Conservation (phyloP, 2,113 vertebrate species). For the Nycticebus coucang region DNA sequence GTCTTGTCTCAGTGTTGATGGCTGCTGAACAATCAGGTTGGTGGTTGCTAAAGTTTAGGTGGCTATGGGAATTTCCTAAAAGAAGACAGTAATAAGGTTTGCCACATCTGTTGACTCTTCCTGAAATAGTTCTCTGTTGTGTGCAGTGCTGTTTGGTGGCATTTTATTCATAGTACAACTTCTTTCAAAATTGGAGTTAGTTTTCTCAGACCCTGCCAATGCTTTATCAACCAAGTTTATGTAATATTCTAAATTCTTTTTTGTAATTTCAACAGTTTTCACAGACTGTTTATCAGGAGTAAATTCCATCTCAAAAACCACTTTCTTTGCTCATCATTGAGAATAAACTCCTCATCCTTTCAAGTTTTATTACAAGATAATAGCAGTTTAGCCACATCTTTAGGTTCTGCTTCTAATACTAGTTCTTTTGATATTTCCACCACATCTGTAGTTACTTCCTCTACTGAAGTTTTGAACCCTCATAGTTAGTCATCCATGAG, state of each 20-base stretch:
- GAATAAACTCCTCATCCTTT: background rate
- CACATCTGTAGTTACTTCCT: background rate
- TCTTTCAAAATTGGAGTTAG: background rate
- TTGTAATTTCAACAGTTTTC: too few relatives aligned
- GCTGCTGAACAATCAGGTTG: background rate
- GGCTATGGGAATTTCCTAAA: background rate
- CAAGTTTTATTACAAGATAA: background rate
- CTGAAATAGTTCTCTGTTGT: background rate
- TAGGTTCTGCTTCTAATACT: background rate
- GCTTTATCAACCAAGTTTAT: background rate
- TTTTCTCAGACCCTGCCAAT: background rate
- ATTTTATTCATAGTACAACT: background rate
- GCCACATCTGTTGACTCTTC: background rate
- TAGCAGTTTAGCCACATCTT: background rate
- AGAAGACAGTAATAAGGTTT: background rate
- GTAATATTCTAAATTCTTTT: too few relatives aligned
- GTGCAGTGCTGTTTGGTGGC: background rate
- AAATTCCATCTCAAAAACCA: background rate
- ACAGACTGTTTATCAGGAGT: background rate
- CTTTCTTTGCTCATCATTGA: background rate
- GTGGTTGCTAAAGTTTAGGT: background rate
- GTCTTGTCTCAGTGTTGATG: background rate
- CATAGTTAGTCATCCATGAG: background rate
- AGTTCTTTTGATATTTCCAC: background rate
- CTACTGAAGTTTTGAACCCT: background rate